Evolutionary conservation across 2,113 vertebrate species (phyloP).

Genomic region (Pantherophis guttatus): DNA sequence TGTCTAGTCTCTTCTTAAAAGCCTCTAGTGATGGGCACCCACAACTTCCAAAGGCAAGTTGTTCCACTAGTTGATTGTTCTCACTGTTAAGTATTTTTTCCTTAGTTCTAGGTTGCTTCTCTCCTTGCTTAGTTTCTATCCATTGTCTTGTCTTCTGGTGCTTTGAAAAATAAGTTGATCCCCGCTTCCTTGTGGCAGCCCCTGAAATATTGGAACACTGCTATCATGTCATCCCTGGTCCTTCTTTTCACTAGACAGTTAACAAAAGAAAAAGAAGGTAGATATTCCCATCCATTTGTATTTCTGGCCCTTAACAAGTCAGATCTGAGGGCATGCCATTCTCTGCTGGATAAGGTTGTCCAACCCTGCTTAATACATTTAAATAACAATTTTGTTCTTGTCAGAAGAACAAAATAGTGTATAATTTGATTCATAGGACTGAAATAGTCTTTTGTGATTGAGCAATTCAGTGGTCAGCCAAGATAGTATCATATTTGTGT

Average conservation of each 20-base stretch:
- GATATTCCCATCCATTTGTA: not conserved
- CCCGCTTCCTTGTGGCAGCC: too few relatives aligned
- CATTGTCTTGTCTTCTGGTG: too few relatives aligned
- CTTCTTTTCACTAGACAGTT: too few relatives aligned
- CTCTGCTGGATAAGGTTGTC: not conserved
- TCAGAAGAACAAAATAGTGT: not conserved
- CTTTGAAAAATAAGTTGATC: too few relatives aligned
- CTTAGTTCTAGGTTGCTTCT: not conserved
- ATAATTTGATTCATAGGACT: not conserved
- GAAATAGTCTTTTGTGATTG: not conserved
- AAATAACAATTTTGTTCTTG: not conserved
- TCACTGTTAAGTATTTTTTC: not conserved
- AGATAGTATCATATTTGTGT: not conserved
- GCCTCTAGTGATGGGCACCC: not conserved
- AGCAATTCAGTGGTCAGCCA: not conserved
- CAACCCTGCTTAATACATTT: not conserved
- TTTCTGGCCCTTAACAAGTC: not conserved
- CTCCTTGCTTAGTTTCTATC: too few relatives aligned
- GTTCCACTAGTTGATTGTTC: not conserved
- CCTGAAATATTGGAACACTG: too few relatives aligned
- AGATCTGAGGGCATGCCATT: not conserved
- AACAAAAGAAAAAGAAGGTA: not conserved
- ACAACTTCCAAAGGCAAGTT: not conserved
- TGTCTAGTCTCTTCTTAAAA: not conserved
- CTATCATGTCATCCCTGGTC: too few relatives aligned